Base-by-base conservation (phyloP, 1,140 invertebrate species). In the Brachionus rubens region DNA sequence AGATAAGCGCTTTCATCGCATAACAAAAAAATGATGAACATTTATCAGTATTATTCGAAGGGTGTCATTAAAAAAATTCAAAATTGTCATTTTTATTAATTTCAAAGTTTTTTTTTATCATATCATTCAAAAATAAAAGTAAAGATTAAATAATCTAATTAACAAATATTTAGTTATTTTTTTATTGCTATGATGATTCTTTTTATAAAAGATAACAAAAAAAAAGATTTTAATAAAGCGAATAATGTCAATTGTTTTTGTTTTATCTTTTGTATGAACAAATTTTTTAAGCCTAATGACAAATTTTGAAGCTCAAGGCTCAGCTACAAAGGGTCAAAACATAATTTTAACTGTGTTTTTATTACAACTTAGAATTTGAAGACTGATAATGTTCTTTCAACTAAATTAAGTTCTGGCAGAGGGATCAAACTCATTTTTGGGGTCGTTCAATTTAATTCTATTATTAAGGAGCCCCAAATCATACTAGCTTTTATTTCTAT, bases 81-180 rank as follows among this genome's bases (percentile, higher is more conserved):
- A 36, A 65, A 43, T 65, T 65, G 59, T 65, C 59, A 65, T 65
- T 65, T 65, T 65, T 65, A 65, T 65, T 65, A 65, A 65, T 43
- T 65, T 65, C 33, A 30, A 65, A n/a, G n/a, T n/a, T n/a, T n/a
- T n/a, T n/a, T n/a, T n/a, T n/a, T 65, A 65, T 65, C 59, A 65
- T 65, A 65, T 65, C 59, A 65, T 65, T 43, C 24, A 24, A 24
- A 21, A 43, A 24, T 59, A 59, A 59, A 59, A 59, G 54, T 59
- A 65, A 65, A 65, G 59, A 65, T 65, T 65, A 65, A 65, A 41
- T 65, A 65, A 65, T 65, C 40, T 65, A 65, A 65, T 65, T 65
- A 65, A 43, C 59, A 65, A 65, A 65, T 65, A 65, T 65, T 65
- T 65, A 43, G n/a, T n/a, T n/a, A n/a, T n/a, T n/a, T 62, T 65